These are phyloP conservation scores for Stylophora pistillata DNA, from an alignment of 64 coral and sea anemone species.

Conservation along the genomic window DNA sequence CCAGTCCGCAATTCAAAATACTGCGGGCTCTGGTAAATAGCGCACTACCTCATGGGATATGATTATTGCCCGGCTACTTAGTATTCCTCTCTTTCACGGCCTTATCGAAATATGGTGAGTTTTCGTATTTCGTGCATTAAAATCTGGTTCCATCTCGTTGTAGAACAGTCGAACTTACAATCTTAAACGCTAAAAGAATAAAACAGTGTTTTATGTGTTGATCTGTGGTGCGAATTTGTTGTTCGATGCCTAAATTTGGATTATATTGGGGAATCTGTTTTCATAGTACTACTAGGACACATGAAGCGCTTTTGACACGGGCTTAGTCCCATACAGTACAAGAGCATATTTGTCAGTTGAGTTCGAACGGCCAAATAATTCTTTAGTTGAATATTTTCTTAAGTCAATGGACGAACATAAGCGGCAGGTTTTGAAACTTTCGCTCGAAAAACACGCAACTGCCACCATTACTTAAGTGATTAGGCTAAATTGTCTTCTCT, in stretches of 20 bases:
- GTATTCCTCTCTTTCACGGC: constrained; percentile 79
- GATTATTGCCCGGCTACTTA: constrained; percentile 55
- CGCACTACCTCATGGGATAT: constrained; percentile 27
- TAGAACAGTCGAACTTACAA: neutral
- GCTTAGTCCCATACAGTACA: neutral
- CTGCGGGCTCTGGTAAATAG: neutral
- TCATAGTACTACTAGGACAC: neutral
- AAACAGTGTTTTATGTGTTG: neutral
- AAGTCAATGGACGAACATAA: too few species aligned
- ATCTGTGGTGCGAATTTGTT: neutral
- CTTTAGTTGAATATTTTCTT: neutral
- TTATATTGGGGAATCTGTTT: neutral
- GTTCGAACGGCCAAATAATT: neutral
- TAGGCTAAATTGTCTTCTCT: too few species aligned
- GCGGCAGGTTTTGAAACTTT: too few species aligned
- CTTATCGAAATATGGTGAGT: constrained; percentile 92
- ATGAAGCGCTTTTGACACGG: neutral
- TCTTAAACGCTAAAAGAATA: neutral
- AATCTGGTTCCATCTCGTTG: constrained; percentile 35
- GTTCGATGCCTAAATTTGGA: neutral
- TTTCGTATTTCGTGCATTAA: neutral
- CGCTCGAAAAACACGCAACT: too few species aligned
- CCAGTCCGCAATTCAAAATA: too few species aligned
- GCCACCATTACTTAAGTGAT: too few species aligned
- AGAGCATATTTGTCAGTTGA: neutral